Conservation (phyloP, 2,888 invertebrate species). For the Spatulosminthurus flaviceps region DNA sequence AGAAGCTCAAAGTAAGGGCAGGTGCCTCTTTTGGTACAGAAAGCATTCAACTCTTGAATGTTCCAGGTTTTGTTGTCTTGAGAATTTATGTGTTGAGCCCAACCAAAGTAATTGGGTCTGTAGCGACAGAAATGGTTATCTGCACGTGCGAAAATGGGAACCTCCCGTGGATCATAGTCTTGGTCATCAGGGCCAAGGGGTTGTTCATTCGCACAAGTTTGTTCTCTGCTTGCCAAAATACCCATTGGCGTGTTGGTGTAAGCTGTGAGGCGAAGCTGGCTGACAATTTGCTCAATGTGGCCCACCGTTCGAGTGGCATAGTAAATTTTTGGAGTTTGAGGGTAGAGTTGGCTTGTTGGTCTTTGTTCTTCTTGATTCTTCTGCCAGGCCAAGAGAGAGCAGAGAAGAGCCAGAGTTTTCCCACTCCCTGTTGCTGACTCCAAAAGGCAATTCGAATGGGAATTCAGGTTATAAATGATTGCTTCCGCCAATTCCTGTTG, state of each 20-base stretch:
- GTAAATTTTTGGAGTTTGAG: slow-evolving; percentile 5
- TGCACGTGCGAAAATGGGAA: background rate
- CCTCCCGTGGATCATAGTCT: no score
- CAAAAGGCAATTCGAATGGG: slow-evolving; percentile 53
- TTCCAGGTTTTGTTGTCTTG: no score
- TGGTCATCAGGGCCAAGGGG: no score
- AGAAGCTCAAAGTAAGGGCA: no score
- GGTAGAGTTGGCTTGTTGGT: no score
- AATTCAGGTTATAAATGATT: slow-evolving; percentile 51
- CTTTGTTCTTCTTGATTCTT: background rate
- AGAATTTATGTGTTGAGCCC: no score
- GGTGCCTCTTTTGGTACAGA: no score
- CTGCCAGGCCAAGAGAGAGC: slow-evolving; percentile 56
- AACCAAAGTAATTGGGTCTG: no score
- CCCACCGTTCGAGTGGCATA: slow-evolving; percentile 58
- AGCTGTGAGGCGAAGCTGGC: slow-evolving; percentile 51
- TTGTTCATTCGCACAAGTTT: slow-evolving; percentile 49
- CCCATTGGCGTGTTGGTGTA: slow-evolving; percentile 54
- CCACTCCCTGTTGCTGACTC: slow-evolving; percentile 62
- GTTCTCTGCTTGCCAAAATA: slow-evolving; percentile 51
- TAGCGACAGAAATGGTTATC: no score
- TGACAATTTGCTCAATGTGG: slow-evolving; percentile 56
- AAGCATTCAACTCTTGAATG: no score
- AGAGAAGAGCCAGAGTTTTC: slow-evolving; percentile 60
- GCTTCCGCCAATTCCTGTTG: slow-evolving; percentile 57